phyloP scores from a whole-genome alignment of 2,113 vertebrate genomes.

The Mixornis gularis region DNA sequence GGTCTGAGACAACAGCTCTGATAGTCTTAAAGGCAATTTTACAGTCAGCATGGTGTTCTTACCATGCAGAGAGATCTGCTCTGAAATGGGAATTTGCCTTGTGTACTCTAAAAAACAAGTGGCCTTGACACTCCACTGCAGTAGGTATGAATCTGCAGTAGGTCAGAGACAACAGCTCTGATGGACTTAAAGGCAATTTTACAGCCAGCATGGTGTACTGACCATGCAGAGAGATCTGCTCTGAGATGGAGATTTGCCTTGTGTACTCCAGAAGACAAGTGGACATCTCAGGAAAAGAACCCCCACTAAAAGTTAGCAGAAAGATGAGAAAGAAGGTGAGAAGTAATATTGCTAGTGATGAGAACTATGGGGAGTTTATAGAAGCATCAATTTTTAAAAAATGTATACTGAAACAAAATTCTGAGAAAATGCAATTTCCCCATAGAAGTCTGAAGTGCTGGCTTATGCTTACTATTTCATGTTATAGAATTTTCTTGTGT shows the following conservation, averaged over 20 bases:
- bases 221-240: not conserved
- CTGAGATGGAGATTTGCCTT: not conserved
- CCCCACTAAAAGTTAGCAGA: not conserved
- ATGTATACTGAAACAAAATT: not conserved
- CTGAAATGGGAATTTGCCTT: not conserved
- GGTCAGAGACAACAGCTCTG: not conserved
- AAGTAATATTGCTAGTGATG: not conserved
- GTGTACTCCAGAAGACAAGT: not conserved
- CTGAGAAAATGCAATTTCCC: not conserved
- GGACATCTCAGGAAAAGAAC: not conserved
- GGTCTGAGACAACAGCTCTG: not conserved
- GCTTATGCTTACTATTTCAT: not conserved
- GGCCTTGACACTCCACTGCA: not conserved
- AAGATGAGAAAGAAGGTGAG: not conserved
- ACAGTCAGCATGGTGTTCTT: not conserved
- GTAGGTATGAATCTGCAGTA: not conserved
- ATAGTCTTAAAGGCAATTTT: not conserved
- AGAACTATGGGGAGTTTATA: not conserved
- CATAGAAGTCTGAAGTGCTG: not conserved
- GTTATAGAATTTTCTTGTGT: not conserved
- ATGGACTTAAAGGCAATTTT: not conserved
- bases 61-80: not conserved
- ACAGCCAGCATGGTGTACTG: not conserved
- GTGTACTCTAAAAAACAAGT: not conserved
- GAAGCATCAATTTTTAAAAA: not conserved